Conservation (phyloP, 2,888 invertebrate species). For the Drosophila niveifrons region DNA sequence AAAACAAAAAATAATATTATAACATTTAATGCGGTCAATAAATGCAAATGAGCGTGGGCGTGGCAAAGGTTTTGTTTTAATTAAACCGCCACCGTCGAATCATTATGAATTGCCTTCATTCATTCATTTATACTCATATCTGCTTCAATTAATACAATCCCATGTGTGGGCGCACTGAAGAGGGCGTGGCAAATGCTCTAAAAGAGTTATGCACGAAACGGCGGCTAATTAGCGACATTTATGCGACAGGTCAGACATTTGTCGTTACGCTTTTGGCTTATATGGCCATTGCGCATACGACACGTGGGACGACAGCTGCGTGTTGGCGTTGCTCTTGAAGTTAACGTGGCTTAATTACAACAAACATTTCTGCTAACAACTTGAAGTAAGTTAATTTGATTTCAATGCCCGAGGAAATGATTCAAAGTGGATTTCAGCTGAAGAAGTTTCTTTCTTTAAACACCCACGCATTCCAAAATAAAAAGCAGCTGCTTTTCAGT, state of each 20-base stretch:
- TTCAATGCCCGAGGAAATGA: not conserved
- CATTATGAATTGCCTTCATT: conserved; percentile 19
- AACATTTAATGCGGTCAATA: conserved; percentile 32
- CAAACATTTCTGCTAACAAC: conserved; percentile 1
- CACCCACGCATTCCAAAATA: too few relatives aligned
- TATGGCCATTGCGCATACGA: conserved; percentile 55
- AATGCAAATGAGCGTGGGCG: conserved; percentile 45
- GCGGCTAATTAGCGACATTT: conserved; percentile 66
- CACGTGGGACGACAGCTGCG: conserved; percentile 44
- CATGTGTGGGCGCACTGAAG: conserved; percentile 11
- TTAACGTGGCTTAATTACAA: not conserved
- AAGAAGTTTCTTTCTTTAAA: not conserved
- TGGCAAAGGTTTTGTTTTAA: conserved; percentile 48
- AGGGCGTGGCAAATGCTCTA: conserved; percentile 45
- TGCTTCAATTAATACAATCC: conserved; percentile 59
- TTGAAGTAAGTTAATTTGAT: not conserved
- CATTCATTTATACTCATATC: conserved; percentile 24
- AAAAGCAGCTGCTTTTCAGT: too few relatives aligned
- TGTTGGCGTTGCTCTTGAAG: conserved; percentile 44
- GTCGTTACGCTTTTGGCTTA: conserved; percentile 9
- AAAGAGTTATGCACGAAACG: conserved; percentile 42
- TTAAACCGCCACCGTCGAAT: conserved; percentile 65
- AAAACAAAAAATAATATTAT: not conserved
- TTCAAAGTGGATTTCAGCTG: not conserved
- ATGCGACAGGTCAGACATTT: conserved; percentile 45